These are phyloP conservation scores for Recurvirostra avosetta DNA, from an alignment of 2,113 vertebrate genomes.

Conservation along the genomic window DNA sequence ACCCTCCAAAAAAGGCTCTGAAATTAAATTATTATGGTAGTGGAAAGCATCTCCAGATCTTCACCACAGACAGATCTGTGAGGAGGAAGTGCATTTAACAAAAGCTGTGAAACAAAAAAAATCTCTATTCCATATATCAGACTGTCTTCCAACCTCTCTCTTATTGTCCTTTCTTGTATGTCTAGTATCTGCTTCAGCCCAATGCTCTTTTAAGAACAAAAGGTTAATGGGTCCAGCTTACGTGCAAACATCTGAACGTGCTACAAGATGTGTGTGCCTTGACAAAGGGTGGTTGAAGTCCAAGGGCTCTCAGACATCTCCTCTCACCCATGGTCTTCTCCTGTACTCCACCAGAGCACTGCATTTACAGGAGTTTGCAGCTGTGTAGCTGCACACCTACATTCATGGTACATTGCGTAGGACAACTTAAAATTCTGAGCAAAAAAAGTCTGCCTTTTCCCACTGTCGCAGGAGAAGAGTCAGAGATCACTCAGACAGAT, in stretches of 20 bases:
- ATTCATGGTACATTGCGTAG: background rate
- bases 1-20: accelerated
- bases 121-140: background rate
- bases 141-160: background rate
- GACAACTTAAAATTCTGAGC: background rate
- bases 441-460: background rate
- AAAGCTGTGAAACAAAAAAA: background rate
- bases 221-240: background rate
- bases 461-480: background rate
- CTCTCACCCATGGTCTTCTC: background rate
- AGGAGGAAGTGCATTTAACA: accelerated
- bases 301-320: background rate
- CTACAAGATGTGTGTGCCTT: background rate
- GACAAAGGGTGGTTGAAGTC: background rate
- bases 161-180: background rate
- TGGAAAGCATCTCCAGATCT: background rate
- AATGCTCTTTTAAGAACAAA: background rate
- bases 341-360: background rate
- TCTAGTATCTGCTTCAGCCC: background rate
- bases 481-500: background rate
- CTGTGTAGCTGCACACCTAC: background rate
- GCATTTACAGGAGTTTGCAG: background rate
- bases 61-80: background rate
- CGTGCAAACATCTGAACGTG: background rate
- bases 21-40: background rate